Evolutionary conservation across 2,888 invertebrate genomes (phyloP), one percentile per base, ranked within the genome.

Genomic region (Noctuana brunneofusca): DNA sequence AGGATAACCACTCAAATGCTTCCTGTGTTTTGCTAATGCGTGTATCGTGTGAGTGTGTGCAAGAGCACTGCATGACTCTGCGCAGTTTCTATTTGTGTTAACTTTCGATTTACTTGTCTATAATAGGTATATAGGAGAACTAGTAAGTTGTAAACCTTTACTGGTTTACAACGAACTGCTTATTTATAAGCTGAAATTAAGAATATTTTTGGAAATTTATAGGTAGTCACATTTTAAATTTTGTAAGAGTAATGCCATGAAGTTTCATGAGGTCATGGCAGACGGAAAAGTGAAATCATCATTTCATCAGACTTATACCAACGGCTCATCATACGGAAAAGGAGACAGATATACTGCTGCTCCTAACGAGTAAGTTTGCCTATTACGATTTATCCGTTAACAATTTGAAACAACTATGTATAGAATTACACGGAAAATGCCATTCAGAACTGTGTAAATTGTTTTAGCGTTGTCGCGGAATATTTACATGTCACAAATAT

Each of bases 321-420:
- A 83, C 66, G 85, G 86, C 14, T 81, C 86, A n/a, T 81, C 86
- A 0, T 90, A 88, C 68, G 89, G 89, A 57, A 86, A 85, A 76
- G 90, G 89, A 38, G 90, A 90, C 70, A 81, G 90, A 78, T 82
- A 86, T 67, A 88, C 90, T 1, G 88, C 90, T 53, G 89, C 90
- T 35, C 90, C 90, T 49, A 91, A 90, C 68, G 90, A 89, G 90
- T 90, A 77, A 91, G 90, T 89, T 32, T 30, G 30, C 8, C 30
- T 30, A 8, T 30, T 30, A 32, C 4, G 3, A 32, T 12, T 78
- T 48, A 9, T 38, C 22, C 32, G 50, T 55, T 50, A 27, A 5
- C 3, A 16, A 16, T n/a, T 57, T 12, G 3, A 20, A 4, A 18
- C 14, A 18, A 30, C 9, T n/a, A 52, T 52, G 11, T 30, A 20